Evolutionary conservation across 2,888 invertebrate genomes (phyloP).

Genomic region (Lepetodrilus schrolli): DNA sequence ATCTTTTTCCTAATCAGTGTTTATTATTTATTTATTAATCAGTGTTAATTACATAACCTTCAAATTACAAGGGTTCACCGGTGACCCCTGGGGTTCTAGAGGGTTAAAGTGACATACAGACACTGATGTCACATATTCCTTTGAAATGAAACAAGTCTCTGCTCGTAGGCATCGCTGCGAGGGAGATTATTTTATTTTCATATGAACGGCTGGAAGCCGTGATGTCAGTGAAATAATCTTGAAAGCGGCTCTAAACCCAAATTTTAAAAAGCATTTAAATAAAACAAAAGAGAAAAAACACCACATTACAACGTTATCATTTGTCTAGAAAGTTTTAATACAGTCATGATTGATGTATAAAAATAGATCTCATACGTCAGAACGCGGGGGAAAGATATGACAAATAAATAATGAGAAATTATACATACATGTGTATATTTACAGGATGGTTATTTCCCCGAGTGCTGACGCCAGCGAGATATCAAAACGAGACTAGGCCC

Average conservation of each 20-base stretch:
- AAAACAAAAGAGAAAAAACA: background rate
- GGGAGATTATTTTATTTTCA: background rate
- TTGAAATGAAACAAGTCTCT: too few species aligned
- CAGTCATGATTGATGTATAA: slow-evolving; percentile 19
- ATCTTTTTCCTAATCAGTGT: too few species aligned
- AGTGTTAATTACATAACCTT: too few species aligned
- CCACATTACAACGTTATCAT: too few species aligned
- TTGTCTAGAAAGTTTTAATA: slow-evolving; percentile 25
- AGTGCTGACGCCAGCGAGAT: slow-evolving; percentile 21
- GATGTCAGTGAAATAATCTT: too few species aligned
- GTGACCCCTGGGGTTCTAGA: background rate
- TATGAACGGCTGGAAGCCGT: background rate
- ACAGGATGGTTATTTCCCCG: slow-evolving; percentile 7
- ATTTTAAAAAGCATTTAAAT: background rate
- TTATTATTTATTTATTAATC: too few species aligned
- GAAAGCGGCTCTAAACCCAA: too few species aligned
- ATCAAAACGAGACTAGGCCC: background rate
- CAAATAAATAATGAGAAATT: slow-evolving; percentile 2
- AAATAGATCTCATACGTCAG: slow-evolving; percentile 19
- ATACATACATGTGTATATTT: background rate
- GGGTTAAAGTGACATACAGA: background rate
- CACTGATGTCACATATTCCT: too few species aligned
- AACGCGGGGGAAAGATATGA: slow-evolving; percentile 3
- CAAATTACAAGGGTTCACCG: too few species aligned
- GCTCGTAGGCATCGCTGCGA: background rate